Evolutionary conservation across 2,113 vertebrate species (phyloP).

Genomic region (Bettongia penicillata): DNA sequence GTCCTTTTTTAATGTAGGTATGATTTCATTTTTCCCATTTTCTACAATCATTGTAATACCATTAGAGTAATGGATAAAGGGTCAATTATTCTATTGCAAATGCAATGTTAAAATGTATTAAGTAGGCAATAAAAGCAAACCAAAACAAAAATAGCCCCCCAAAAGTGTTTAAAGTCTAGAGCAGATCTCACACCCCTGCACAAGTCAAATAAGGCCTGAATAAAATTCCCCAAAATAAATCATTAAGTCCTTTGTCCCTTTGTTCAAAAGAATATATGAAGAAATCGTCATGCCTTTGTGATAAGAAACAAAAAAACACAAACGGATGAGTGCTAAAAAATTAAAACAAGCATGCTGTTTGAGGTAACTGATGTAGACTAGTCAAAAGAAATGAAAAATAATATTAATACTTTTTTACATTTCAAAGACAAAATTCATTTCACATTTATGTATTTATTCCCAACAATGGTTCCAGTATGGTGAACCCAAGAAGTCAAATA

Average conservation of each 20-base stretch:
- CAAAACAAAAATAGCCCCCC: background rate
- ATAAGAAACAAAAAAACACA: background rate
- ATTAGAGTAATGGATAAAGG: background rate
- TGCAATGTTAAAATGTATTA: constrained; percentile 1
- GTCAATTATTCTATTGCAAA: constrained; percentile 46
- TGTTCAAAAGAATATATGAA: background rate
- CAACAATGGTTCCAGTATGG: background rate
- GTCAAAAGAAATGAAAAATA: background rate
- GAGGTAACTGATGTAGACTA: background rate
- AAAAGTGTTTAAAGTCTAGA: background rate
- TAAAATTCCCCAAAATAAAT: background rate
- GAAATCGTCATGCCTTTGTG: background rate
- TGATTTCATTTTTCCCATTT: constrained; percentile 55
- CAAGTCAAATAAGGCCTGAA: background rate
- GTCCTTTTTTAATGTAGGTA: constrained; percentile 29
- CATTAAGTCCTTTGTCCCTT: background rate
- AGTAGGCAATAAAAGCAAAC: background rate
- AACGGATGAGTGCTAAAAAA: background rate
- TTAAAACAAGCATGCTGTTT: background rate
- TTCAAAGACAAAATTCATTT: constrained; percentile 24
- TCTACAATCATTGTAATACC: constrained; percentile 37
- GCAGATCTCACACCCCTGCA: background rate
- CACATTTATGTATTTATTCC: background rate
- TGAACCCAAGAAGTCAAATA: background rate
- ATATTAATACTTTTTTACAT: background rate